phyloP scores from a whole-genome alignment of 1,140 invertebrate species.

The Proctacanthus coquilletti region DNA sequence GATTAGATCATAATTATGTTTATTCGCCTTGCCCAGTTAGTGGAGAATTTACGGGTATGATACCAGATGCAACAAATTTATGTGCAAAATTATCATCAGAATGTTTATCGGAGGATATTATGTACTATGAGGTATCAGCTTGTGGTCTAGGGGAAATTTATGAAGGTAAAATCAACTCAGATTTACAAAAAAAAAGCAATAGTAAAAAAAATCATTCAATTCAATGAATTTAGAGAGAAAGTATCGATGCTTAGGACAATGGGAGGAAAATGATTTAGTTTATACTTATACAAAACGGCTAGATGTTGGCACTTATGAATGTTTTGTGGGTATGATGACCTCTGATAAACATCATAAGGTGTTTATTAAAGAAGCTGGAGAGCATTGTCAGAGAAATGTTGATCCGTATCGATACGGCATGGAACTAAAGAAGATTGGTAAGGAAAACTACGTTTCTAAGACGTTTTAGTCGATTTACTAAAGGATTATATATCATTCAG shows the following conservation, averaged over 20 bases:
- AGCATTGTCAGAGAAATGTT: conserved; percentile 47
- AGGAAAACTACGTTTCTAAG: no score
- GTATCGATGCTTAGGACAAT: conserved; percentile 54
- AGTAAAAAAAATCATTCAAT: neutral
- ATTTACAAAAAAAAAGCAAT: neutral
- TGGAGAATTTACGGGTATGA: conserved; percentile 48
- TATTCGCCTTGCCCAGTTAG: conserved; percentile 47
- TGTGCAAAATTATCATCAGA: conserved; percentile 59
- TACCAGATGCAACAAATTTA: conserved; percentile 46
- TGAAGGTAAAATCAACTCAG: conserved; percentile 36
- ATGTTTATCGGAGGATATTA: conserved; percentile 49
- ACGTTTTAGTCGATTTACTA: no score
- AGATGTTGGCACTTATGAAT: conserved; percentile 47
- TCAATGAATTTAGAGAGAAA: conserved; percentile 39
- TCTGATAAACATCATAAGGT: conserved; percentile 41
- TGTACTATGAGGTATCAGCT: conserved; percentile 54
- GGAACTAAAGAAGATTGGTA: conserved; percentile 44
- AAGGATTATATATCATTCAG: no score
- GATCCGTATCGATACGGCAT: conserved; percentile 46
- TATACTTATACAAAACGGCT: conserved; percentile 55
- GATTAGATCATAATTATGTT: conserved; percentile 29
- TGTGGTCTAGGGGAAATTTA: conserved; percentile 44
- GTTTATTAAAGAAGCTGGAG: conserved; percentile 53
- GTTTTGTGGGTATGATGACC: conserved; percentile 53
- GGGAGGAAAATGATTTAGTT: conserved; percentile 47